These are phyloP conservation scores for Peromyscus maniculatus DNA, from an alignment of 2,113 vertebrate species.

Conservation along the genomic window DNA sequence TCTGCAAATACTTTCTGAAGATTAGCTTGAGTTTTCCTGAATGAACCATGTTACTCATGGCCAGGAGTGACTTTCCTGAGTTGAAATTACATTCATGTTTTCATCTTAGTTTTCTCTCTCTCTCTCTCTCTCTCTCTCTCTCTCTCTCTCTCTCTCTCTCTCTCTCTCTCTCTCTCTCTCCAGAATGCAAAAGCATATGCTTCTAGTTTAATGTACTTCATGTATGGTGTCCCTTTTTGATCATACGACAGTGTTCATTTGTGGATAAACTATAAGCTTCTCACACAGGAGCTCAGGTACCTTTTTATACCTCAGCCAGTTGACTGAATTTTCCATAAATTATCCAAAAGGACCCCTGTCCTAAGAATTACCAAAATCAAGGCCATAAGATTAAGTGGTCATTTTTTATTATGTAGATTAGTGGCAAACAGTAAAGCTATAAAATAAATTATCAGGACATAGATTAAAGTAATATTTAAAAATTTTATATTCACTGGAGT, in stretches of 20 bases:
- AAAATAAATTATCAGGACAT: not conserved
- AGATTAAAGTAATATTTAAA: not conserved
- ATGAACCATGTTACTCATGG: not conserved
- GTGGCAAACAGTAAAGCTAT: not conserved
- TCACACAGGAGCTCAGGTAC: not conserved
- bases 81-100: not conserved
- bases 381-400: not conserved
- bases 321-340: not conserved
- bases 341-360: not conserved
- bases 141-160: no score
- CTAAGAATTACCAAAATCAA: not conserved
- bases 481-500: not conserved
- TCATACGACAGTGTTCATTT: not conserved
- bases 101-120: not conserved
- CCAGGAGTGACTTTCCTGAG: not conserved
- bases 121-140: no score
- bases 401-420: not conserved
- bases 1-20: not conserved
- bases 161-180: not conserved
- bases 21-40: not conserved
- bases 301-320: not conserved
- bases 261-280: not conserved
- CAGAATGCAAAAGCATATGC: not conserved
- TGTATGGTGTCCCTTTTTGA: not conserved
- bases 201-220: not conserved